Base-by-base conservation (phyloP, 2,113 vertebrate species). In the Shinisaurus crocodilurus region DNA sequence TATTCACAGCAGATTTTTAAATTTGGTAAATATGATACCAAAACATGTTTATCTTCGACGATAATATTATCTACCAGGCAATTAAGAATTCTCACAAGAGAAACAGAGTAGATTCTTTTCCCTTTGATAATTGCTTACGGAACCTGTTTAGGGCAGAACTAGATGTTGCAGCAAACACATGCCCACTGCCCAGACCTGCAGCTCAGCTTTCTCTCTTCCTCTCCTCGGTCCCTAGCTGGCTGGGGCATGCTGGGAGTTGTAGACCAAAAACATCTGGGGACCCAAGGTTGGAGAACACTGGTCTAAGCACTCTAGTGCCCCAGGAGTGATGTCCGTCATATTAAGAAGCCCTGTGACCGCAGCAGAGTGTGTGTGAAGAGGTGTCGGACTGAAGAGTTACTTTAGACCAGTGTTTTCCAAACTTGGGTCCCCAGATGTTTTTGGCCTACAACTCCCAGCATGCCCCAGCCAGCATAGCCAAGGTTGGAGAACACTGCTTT, bases 81-180 rank as follows among this genome's bases (percentile, higher is more conserved):
- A 3, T 0, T 63, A 88, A 57, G 85, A 87, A 76, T 0, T 0
- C 0, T 0, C 0, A 3, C 0, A 13, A 85, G 82, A 57, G 0
- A n/a, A 74, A 50, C 18, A 1, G 54, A 75, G 92, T 67, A 84
- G 23, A 16, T 76, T 76, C 29, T 0, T 0, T 34, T 43, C 82
- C n/a, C 72, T 67, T 1, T 2, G 8, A 16, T 23, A 6, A 18
- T 50, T n/a, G 54, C 32, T 67, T 34, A 9, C 7, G 67, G 60
- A 84, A 20, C 45, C 40, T 84, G 40, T 67, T 43, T 13, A 43
- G 25, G 10, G n/a, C 25, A 6, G 20, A 29, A 9, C 34, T 40
- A 82, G 23, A 65, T 27, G 23, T 43, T 83, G 37, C 25, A 43
- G 10, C 23, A 40, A 67, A 69, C 2, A 3, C 40, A 43, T 60